Conservation (phyloP, 2,113 vertebrate species). For the Ammodramus savannarum region DNA sequence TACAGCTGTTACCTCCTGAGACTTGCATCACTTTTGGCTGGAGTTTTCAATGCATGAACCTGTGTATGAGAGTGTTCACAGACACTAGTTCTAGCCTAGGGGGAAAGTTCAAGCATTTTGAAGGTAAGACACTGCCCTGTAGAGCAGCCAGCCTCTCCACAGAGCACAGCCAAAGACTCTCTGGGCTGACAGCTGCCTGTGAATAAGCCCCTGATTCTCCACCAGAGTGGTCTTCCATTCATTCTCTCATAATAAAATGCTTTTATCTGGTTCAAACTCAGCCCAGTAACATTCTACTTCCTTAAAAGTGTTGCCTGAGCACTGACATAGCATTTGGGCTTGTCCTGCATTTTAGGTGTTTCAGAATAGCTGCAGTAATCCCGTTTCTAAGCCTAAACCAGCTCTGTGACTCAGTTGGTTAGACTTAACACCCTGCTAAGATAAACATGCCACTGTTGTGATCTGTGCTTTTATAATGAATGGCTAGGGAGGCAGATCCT, state of each 20-base stretch:
- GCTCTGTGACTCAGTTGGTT: background rate
- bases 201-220: background rate
- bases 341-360: background rate
- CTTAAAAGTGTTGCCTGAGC: background rate
- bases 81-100: background rate
- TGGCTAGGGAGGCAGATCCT: background rate
- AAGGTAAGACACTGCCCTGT: background rate
- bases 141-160: background rate
- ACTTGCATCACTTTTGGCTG: background rate
- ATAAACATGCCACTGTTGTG: constrained; percentile 23
- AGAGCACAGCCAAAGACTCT: background rate
- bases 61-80: background rate
- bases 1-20: background rate
- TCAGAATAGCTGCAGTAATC: background rate
- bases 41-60: background rate
- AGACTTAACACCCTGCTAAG: background rate
- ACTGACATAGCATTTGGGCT: background rate
- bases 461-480: background rate
- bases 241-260: background rate
- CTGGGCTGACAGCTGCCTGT: background rate
- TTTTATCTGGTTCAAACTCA: background rate
- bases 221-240: background rate
- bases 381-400: background rate
- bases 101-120: background rate
- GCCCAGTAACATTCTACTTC: background rate